These are phyloP conservation scores for Leptopilina boulardi DNA, from an alignment of 1,140 invertebrate genomes.

Conservation along the genomic window DNA sequence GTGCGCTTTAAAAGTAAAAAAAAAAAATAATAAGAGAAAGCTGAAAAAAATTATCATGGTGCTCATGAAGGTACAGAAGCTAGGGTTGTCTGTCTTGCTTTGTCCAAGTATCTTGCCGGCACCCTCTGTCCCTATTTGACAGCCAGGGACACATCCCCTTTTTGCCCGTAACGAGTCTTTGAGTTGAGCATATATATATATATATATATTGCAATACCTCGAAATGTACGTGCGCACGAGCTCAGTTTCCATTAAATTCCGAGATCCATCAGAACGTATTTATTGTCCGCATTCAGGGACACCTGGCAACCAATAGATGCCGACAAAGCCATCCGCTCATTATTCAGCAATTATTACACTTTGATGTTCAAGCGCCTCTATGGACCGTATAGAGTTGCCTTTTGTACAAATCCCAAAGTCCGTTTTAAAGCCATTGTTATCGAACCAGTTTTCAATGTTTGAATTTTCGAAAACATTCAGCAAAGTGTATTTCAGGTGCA, in stretches of 20 bases:
- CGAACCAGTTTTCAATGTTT: slow-evolving; percentile 28
- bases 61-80: not conserved
- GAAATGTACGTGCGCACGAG: slow-evolving; percentile 50
- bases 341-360: slow-evolving; percentile 47
- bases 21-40: slow-evolving; percentile 5
- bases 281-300: slow-evolving; percentile 40
- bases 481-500: not conserved
- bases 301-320: slow-evolving; percentile 44
- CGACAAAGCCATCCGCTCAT: slow-evolving; percentile 50
- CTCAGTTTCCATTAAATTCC: slow-evolving; percentile 54
- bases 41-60: slow-evolving; percentile 20
- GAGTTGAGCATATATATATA: slow-evolving; percentile 39
- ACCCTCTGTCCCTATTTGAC: slow-evolving; percentile 35
- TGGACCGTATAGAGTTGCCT: not conserved
- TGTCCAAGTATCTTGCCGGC: slow-evolving; percentile 35
- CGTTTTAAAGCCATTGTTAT: not conserved
- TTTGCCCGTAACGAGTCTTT: slow-evolving; percentile 50
- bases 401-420: slow-evolving; percentile 18
- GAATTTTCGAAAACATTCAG: slow-evolving; percentile 6
- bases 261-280: slow-evolving; percentile 50
- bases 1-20: not conserved
- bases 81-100: slow-evolving; percentile 27
- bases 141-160: slow-evolving; percentile 46
- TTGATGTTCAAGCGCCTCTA: slow-evolving; percentile 10
- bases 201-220: slow-evolving; percentile 39